A percentile compares a stretch with the other conserved stretches of the same genome.
These are phyloP conservation scores for Brachyistius frenatus DNA, from an alignment of 2,113 vertebrate species.

Conservation along the genomic window DNA sequence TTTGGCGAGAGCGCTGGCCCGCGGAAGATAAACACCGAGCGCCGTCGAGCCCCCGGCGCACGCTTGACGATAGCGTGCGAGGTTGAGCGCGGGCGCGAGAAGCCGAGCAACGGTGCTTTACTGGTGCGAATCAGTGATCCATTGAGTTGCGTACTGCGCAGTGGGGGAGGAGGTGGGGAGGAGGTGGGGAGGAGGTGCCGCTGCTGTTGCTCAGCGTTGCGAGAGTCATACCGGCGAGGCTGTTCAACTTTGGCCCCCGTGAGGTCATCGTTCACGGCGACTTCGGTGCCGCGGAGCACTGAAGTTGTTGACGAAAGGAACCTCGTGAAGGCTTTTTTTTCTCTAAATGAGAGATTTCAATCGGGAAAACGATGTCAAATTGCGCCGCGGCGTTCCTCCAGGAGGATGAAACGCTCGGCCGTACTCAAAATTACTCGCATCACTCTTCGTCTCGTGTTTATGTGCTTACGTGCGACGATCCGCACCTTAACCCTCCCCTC, in stretches of 20 bases:
- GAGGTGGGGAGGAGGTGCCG: neutral
- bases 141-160: conserved; percentile 59
- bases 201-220: conserved; percentile 61
- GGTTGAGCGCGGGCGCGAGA: conserved; percentile 60
- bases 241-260: conserved; percentile 75
- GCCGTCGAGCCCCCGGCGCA: conserved; percentile 23
- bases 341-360: no score
- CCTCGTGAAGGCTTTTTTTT: no score
- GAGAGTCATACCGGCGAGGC: conserved; percentile 71
- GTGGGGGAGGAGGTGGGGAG: neutral
- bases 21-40: conserved; percentile 68
- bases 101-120: conserved; percentile 56
- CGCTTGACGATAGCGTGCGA: conserved; percentile 22
- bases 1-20: conserved; percentile 69
- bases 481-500: no score
- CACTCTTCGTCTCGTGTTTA: no score
- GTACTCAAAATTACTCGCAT: no score
- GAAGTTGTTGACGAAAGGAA: no score
- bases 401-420: no score
- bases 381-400: no score
- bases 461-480: no score
- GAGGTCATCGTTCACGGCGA: conserved; percentile 59
- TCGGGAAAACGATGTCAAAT: no score
- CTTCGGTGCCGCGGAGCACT: conserved; percentile 12
- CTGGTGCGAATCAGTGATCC: conserved; percentile 77